Evolutionary conservation across 2,797 vertebrate species (phyloP), one percentile per base, ranked within the genome.

Genomic region (Thunnus albacares): DNA sequence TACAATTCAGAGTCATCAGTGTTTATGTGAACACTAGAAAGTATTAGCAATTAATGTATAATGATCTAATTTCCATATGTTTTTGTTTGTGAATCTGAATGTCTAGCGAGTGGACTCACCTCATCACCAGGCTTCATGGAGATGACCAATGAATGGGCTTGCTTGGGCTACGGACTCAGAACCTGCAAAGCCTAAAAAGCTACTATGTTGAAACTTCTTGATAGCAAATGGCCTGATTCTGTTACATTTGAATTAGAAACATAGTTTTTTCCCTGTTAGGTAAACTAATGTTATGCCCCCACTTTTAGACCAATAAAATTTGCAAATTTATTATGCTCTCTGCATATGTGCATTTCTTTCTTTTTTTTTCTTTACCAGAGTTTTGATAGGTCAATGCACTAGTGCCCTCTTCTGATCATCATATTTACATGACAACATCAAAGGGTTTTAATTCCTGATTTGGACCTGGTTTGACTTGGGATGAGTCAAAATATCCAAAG

Each of bases 91-190:
- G 10, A 56, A 14, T 73, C 3, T 33, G 10, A 43, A 38, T 67
- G 11, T 56, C 22, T 15, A 85, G 88, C 51, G 1, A 87, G 88
- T 33, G 77, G 74, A 47, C 81, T 90, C 15, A n/a, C 17, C 45
- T 53, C 67, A 1, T 11, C 58, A 1, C 81, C 57, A 3, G 81
- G 80, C 61, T 88, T 79, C 65, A 24, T 79, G 75, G 82, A 89
- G 78, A 65, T 87, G 77, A 87, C 75, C 68, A 83, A 79, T n/a
- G 80, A 83, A 13, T 88, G 84, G 82, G 79, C 77, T 26, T 88
- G 86, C n/a, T 70, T 84, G 71, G 75, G 79, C 33, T 76, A 58
- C 1, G 52, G 68, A 68, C 35, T 82, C 1, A 53, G 61, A 35
- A 56, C 67, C 14, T 86, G 85, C 6, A 73, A n/a, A 59, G 18